These are phyloP conservation scores for Gallinago undulata DNA, from an alignment of 2,113 vertebrate genomes.

Conservation along the genomic window DNA sequence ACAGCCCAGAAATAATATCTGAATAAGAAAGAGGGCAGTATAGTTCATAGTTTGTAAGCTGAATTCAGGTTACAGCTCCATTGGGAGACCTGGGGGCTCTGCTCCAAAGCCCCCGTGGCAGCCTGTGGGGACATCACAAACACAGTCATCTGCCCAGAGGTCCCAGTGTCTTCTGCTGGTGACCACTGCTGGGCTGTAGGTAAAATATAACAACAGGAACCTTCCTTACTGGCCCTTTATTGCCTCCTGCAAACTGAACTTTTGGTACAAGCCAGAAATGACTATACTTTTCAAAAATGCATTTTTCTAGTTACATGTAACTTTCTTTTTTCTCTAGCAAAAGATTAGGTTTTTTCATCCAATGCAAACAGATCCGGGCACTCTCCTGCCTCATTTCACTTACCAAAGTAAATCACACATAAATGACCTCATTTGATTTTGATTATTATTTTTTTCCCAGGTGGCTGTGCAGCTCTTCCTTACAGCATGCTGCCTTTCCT, in stretches of 20 bases:
- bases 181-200: neutral
- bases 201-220: neutral
- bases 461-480: neutral
- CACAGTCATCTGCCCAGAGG: neutral
- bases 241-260: neutral
- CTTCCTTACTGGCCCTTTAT: neutral
- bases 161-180: neutral
- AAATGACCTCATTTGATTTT: neutral
- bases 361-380: neutral
- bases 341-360: fast-evolving
- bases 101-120: neutral
- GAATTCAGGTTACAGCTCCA: neutral
- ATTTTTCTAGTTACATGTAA: neutral
- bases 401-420: neutral
- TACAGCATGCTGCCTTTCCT: neutral
- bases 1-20: neutral
- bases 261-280: neutral
- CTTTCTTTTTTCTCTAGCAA: neutral
- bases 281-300: neutral
- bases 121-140: neutral
- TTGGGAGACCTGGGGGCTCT: neutral
- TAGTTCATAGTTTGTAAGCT: neutral
- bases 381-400: neutral
- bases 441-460: neutral
- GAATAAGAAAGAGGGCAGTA: neutral